Base-by-base conservation (phyloP, 2,888 invertebrate genomes). In the Listrodromus nycthemerus region DNA sequence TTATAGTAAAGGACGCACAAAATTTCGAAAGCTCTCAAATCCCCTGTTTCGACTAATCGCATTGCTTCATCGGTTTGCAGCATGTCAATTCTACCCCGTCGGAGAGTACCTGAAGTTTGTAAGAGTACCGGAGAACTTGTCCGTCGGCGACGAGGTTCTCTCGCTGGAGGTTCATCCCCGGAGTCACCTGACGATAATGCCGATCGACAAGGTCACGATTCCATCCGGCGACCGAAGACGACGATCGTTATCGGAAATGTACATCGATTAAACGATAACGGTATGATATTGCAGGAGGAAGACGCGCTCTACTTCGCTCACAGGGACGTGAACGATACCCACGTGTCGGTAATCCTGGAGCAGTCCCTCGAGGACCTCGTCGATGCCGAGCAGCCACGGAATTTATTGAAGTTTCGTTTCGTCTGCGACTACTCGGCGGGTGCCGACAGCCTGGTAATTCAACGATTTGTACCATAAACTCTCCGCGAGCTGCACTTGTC, bases 101-200 rank as follows among this genome's bases (percentile, higher is more conserved):
- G 97, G 97, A 48, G 98, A 98, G 93, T 97, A 97, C 89, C 94
- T 97, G 85, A 95, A 97, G 89, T 98, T 98, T 91, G 97, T 98
- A 82, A 95, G 98, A 87, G 96, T 98, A 86, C 97, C 97, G 6
- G 98, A 98, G 93, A 97, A 97, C 92, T 94, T 97, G 6, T 94
- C 94, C 81, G 95, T 97, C 1, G 97, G 97, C 13, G 96, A 96
- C 75, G 97, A 97, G 92, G 96, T 98, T 13, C 94, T 98, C 33
- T 95, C 95, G 85, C 95, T 98, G 6, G 96, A 97, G 94, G 97
- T 97, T n/a, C 96, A 97, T 94, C 97, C 98, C 6, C 95, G 97
- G 92, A 95, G 95, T 86, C 96, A 96, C 91, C 94, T 97, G 70
- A 95, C 95, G 83, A 94, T 97, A 48, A 96, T 96, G 91, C 95